Percentiles rank a stretch among this genome's conserved stretches.
These are phyloP conservation scores for Platycercus adscitus DNA, from an alignment of 2,113 vertebrate genomes.

Conservation along the genomic window DNA sequence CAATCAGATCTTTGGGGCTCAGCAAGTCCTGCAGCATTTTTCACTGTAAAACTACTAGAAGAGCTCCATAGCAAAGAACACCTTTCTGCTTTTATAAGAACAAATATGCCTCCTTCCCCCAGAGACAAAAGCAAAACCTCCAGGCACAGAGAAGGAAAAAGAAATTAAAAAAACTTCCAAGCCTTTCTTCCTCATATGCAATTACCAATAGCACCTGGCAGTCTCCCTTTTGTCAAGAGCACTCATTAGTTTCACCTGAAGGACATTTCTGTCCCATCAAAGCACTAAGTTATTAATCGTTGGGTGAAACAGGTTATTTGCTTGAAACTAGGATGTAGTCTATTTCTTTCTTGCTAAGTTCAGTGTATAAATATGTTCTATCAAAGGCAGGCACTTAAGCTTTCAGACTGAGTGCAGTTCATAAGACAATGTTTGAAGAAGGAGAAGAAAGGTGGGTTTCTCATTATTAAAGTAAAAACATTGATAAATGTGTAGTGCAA, in stretches of 20 bases:
- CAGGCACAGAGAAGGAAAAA: background rate
- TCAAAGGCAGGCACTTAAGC: background rate
- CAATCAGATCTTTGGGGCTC: background rate
- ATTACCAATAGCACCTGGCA: background rate
- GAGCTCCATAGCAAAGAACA: background rate
- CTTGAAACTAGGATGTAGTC: background rate
- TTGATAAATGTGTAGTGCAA: background rate
- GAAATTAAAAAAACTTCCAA: background rate
- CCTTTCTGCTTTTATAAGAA: background rate
- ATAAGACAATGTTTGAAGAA: background rate
- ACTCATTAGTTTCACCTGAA: background rate
- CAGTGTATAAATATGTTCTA: background rate
- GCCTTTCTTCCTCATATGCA: background rate
- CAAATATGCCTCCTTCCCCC: background rate
- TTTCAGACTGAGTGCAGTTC: background rate
- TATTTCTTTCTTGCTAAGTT: background rate
- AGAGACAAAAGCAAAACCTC: background rate
- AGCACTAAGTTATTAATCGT: background rate
- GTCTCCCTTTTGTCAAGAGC: background rate
- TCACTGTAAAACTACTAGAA: background rate
- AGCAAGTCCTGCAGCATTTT: background rate
- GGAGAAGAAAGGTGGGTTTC: background rate
- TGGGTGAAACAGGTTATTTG: background rate
- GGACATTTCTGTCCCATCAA: background rate
- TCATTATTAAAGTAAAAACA: background rate